These are phyloP conservation scores for Limnodromus scolopaceus DNA, from an alignment of 2,797 vertebrate genomes.

Conservation along the genomic window DNA sequence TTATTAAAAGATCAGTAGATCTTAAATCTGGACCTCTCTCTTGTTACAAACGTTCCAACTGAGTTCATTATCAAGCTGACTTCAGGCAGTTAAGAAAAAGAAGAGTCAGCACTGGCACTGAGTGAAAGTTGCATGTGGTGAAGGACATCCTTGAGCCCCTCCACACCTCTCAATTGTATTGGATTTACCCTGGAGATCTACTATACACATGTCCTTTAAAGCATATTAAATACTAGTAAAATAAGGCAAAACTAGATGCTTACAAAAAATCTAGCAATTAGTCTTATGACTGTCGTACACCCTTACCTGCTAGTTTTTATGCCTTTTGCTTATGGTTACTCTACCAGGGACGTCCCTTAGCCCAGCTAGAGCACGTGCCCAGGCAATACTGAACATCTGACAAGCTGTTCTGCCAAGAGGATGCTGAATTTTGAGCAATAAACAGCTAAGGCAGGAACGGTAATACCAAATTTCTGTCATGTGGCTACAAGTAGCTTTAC, in stretches of 20 bases:
- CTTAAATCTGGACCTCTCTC: background rate
- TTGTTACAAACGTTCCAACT: background rate
- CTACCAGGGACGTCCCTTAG: background rate
- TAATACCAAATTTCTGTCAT: background rate
- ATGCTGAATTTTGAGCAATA: background rate
- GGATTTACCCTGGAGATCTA: background rate
- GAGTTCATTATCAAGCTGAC: background rate
- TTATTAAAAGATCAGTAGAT: background rate
- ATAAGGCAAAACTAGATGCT: background rate
- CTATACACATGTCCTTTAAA: background rate
- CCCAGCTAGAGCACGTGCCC: background rate
- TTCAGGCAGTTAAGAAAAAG: background rate
- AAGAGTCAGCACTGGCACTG: background rate
- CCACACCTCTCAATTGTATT: background rate
- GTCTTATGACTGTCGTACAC: background rate
- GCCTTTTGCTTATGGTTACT: background rate
- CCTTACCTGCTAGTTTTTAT: background rate
- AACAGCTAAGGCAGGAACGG: background rate
- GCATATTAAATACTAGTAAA: background rate
- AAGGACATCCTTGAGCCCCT: background rate
- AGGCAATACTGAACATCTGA: background rate
- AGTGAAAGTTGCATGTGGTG: background rate
- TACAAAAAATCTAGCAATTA: background rate
- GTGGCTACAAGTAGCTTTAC: background rate
- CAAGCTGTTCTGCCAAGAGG: background rate